Evolutionary conservation across 1,140 invertebrate genomes (phyloP).

Genomic region (Dufourea novaeangliae): DNA sequence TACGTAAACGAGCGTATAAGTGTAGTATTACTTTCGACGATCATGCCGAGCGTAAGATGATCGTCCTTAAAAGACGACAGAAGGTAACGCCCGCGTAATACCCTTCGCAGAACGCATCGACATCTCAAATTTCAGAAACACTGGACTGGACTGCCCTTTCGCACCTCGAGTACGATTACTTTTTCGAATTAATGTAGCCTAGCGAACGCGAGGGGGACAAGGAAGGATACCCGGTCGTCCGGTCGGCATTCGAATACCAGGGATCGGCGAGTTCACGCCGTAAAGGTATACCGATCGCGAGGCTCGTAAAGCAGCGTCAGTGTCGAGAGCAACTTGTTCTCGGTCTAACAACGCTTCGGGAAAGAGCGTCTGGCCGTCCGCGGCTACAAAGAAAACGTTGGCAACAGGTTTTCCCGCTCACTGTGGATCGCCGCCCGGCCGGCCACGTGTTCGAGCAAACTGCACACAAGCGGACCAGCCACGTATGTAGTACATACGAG

Average conservation of each 20-base stretch:
- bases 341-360: conserved; percentile 50
- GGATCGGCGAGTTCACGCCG: background rate
- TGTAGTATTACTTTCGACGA: conserved; percentile 61
- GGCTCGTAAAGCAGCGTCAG: conserved; percentile 51
- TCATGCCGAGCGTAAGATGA: conserved; percentile 59
- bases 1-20: conserved; percentile 8
- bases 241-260: too few species aligned
- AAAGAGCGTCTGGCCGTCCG: conserved; percentile 39
- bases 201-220: background rate
- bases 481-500: too few species aligned
- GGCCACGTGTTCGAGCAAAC: conserved; percentile 34
- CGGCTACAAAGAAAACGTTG: conserved; percentile 17
- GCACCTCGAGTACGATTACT: conserved; percentile 1
- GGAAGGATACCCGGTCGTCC: background rate
- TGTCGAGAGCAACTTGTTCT: conserved; percentile 55
- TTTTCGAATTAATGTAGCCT: conserved; percentile 5
- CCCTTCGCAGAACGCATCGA: conserved; percentile 23
- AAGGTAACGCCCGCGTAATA: conserved; percentile 50
- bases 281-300: conserved; percentile 37
- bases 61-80: conserved; percentile 52
- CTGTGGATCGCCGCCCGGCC: background rate
- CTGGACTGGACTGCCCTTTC: too few species aligned
- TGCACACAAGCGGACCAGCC: background rate
- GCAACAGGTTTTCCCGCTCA: conserved; percentile 44
- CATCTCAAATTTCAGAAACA: conserved; percentile 57